Evolutionary conservation across 2,113 vertebrate genomes (phyloP), one percentile per base, ranked within the genome.

Genomic region (Ploceus nigricollis): DNA sequence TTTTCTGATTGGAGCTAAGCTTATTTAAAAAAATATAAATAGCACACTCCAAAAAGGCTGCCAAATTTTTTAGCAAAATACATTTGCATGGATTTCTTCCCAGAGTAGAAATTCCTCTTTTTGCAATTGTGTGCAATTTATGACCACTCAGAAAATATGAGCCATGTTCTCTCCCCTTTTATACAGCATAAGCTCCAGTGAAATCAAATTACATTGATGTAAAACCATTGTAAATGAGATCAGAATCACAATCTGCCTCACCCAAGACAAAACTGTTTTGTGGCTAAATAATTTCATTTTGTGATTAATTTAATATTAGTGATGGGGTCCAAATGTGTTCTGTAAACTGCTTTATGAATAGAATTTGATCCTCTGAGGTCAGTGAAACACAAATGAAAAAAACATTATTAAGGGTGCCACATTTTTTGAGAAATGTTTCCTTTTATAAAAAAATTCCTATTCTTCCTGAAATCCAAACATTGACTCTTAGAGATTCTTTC

Each of bases 221-320:
- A 93, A 96, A 95, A 95, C 90, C 94, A 87, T 60, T 95, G 56
- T 81, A 96, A 97, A 95, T 84, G 63, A 96, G 82, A 96, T 96
- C 94, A 95, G 72, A 94, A 95, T 58, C 90, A 89, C 64, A 93
- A 70, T 78, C 88, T 78, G 71, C 88, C 71, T 96, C 90, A 93
- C 76, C 82, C 71, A 96, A 92, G 94, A 93, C 68, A 96, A 95
- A 96, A 89, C 48, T 87, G 37, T 20, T 94, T 77, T 63, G 90
- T 86, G 56, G 88, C 30, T 75, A 94, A 94, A 93, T 95, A 94
- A 97, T 97, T 94, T 83, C 8, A 92, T 94, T 94, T 94, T 82
- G 37, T 87, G 93, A 96, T 96, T 96, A 93, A 96, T 90, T 90
- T 89, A 93, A 95, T 93, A 90, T 75, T 78, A 71, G 64, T 64